Conservation (phyloP, 1,140 invertebrate species). For the Platyscapa corneri region DNA sequence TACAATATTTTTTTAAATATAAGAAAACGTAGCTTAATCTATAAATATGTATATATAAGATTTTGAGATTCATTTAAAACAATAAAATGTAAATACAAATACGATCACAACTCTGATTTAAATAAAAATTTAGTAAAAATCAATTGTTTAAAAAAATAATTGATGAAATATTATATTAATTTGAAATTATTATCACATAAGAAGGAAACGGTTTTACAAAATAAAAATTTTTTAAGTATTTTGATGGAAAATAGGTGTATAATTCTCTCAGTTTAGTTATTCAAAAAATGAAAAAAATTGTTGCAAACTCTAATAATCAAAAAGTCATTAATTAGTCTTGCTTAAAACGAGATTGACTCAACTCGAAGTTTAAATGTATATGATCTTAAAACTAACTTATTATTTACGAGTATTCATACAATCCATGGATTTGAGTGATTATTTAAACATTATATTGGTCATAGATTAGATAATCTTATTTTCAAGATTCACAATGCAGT, state of each 20-base stretch:
- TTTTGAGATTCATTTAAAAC: constrained; percentile 27
- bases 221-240: neutral
- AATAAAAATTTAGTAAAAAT: neutral
- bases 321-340: too few species aligned
- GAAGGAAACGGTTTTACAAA: neutral
- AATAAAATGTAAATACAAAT: neutral
- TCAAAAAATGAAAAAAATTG: neutral
- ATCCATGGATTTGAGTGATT: too few species aligned
- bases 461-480: too few species aligned
- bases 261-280: neutral
- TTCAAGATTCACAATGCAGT: too few species aligned
- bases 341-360: too few species aligned
- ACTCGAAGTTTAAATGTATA: too few species aligned
- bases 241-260: neutral
- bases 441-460: too few species aligned
- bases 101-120: neutral
- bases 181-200: neutral
- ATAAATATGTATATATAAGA: constrained; percentile 8
- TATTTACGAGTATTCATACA: too few species aligned
- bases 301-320: neutral
- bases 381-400: too few species aligned
- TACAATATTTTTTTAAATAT: neutral
- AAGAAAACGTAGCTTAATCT: neutral
- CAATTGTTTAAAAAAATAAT: neutral
- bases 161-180: neutral